Conservation (phyloP, 1,140 invertebrate species). For the Bicyclus anynana region DNA sequence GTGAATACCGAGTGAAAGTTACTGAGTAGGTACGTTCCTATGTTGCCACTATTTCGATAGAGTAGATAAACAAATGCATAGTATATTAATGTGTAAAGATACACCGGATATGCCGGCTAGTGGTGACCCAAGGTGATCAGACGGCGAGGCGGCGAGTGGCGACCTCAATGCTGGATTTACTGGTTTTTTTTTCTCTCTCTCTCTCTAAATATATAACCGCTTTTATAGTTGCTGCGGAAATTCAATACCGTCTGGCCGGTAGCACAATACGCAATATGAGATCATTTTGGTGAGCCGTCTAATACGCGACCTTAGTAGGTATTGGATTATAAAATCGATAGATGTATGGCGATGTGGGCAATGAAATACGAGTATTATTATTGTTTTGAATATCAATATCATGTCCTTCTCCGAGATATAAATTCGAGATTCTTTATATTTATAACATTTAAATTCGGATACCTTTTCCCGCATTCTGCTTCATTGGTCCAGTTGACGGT, state of each 20-base stretch:
- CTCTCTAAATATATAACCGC: constrained; percentile 56
- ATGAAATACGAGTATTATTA: too few relatives aligned
- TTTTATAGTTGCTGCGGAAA: constrained; percentile 51
- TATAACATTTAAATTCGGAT: too few relatives aligned
- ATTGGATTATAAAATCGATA: background rate
- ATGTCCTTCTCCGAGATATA: too few relatives aligned
- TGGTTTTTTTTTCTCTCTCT: constrained; percentile 54
- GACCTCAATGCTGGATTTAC: constrained; percentile 56
- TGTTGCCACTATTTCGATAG: constrained; percentile 32
- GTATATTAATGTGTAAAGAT: constrained; percentile 44
- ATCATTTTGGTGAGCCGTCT: constrained; percentile 1
- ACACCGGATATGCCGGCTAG: constrained; percentile 38
- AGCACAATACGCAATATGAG: constrained; percentile 21
- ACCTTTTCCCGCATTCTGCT: too few relatives aligned
- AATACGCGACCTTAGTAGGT: background rate
- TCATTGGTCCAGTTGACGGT: too few relatives aligned
- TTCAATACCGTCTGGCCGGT: constrained; percentile 53
- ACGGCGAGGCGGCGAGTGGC: constrained; percentile 60
- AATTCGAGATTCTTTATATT: too few relatives aligned
- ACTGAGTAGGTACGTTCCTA: constrained; percentile 28
- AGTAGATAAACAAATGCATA: constrained; percentile 42
- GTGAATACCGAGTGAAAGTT: constrained; percentile 53
- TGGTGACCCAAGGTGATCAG: constrained; percentile 62
- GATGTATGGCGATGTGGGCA: too few relatives aligned
- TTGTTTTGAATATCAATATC: too few relatives aligned